These are phyloP conservation scores for Babylonia areolata DNA, from an alignment of 1,140 invertebrate genomes.

Conservation along the genomic window DNA sequence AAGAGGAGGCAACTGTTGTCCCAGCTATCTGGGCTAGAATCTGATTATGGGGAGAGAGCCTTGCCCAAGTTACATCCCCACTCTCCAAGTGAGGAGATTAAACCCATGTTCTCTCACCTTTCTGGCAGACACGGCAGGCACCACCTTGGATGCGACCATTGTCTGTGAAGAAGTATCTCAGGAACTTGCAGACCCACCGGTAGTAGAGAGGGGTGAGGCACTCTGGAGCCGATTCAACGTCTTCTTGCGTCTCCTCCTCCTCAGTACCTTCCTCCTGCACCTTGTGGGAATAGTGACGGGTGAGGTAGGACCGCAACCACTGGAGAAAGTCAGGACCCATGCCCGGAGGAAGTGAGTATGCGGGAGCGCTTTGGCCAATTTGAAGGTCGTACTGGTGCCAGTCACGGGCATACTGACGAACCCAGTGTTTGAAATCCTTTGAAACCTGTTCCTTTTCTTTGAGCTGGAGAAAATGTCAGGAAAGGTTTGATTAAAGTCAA, in stretches of 20 bases:
- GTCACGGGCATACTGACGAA: conserved; percentile 23
- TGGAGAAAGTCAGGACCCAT: conserved; percentile 1
- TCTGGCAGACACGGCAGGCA: background rate
- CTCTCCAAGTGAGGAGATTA: no score
- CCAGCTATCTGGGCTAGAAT: no score
- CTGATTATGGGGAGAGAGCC: no score
- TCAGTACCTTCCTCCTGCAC: background rate
- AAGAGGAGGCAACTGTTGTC: no score
- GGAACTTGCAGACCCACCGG: conserved; percentile 15
- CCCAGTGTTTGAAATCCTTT: conserved; percentile 25
- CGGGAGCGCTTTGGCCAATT: background rate
- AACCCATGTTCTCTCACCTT: background rate
- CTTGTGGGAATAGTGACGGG: background rate
- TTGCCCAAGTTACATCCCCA: no score
- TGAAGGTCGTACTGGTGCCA: background rate
- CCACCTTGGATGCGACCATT: background rate
- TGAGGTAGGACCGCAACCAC: conserved; percentile 5
- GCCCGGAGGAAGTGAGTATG: background rate
- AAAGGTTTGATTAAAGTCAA: no score
- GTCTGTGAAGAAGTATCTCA: background rate
- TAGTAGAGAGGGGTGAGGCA: conserved; percentile 16
- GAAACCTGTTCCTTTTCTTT: no score
- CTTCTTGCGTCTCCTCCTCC: conserved; percentile 1
- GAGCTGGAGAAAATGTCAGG: no score
- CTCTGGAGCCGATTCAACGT: conserved; percentile 9